phyloP scores from a whole-genome alignment of 2,888 invertebrate genomes.

The Nomada hirtipes region DNA sequence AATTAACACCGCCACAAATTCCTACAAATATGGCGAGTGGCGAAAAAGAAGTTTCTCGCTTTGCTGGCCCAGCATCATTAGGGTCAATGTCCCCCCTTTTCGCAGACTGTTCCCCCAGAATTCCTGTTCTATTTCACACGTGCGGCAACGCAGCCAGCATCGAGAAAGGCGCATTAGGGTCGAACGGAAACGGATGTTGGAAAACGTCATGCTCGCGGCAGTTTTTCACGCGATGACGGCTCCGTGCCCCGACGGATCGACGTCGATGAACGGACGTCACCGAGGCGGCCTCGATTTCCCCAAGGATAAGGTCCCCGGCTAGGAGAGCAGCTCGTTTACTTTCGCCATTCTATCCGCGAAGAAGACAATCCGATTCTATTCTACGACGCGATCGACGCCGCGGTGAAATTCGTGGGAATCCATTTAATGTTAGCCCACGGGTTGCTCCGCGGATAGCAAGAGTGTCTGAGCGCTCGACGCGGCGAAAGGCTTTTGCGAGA shows the following conservation, averaged over 20 bases:
- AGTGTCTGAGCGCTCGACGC: not conserved
- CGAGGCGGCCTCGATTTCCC: conserved; percentile 60
- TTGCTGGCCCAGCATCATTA: conserved; percentile 48
- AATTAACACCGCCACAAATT: conserved; percentile 37
- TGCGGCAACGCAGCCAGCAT: conserved; percentile 7
- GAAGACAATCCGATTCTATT: conserved; percentile 5
- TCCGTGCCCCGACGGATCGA: conserved; percentile 38
- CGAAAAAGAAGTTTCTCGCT: conserved; percentile 41
- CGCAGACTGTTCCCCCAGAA: not conserved
- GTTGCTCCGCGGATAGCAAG: not conserved
- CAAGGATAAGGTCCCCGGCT: conserved; percentile 60
- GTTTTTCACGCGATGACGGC: conserved; percentile 25
- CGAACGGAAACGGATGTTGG: conserved; percentile 61
- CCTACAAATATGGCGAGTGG: not conserved
- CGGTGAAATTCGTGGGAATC: conserved; percentile 52
- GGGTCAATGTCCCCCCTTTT: conserved; percentile 15
- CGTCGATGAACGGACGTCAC: conserved; percentile 46
- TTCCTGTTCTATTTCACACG: conserved; percentile 56
- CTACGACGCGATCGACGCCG: conserved; percentile 41
- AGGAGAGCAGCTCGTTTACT: conserved; percentile 40
- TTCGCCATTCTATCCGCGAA: conserved; percentile 47
- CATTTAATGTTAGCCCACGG: conserved; percentile 1
- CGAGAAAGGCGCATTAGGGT: conserved; percentile 54
- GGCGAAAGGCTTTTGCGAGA: not conserved
- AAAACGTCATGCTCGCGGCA: conserved; percentile 38